Evolutionary conservation across 2,888 invertebrate genomes (phyloP).

Genomic region (Oscheius sp.): DNA sequence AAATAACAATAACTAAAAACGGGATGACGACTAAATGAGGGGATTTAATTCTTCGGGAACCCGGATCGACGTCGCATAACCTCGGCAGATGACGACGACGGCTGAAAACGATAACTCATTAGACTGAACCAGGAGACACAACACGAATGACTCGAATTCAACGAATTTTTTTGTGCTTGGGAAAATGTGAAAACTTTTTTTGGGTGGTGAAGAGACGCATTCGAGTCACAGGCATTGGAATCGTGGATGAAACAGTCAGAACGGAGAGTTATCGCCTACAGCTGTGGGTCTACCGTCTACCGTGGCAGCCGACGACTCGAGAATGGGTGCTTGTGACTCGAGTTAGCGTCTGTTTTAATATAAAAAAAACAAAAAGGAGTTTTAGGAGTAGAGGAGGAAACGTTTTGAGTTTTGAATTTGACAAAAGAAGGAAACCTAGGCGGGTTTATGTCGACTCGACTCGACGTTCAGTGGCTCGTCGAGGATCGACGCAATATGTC

Average conservation of each 20-base stretch:
- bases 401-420: too few relatives aligned
- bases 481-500: too few relatives aligned
- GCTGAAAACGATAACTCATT: too few relatives aligned
- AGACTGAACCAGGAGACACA: not conserved
- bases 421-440: not conserved
- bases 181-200: not conserved
- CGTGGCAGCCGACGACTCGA: slow-evolving; percentile 22
- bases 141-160: slow-evolving; percentile 22
- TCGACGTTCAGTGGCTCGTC: too few relatives aligned
- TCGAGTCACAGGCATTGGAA: slow-evolving; percentile 29
- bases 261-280: slow-evolving; percentile 14
- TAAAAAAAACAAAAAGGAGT: not conserved
- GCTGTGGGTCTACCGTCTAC: too few relatives aligned
- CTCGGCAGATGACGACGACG: not conserved
- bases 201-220: not conserved
- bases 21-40: not conserved
- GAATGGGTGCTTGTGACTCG: slow-evolving; percentile 10
- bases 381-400: too few relatives aligned
- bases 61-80: slow-evolving; percentile 32
- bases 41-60: slow-evolving; percentile 13
- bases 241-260: slow-evolving; percentile 16
- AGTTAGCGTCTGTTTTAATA: not conserved
- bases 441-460: too few relatives aligned
- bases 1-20: not conserved
- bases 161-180: not conserved